Percentiles rank a stretch among this genome's conserved stretches.
Evolutionary conservation across 2,797 vertebrate genomes (phyloP).

Genomic region (Vespertilio murinus): DNA sequence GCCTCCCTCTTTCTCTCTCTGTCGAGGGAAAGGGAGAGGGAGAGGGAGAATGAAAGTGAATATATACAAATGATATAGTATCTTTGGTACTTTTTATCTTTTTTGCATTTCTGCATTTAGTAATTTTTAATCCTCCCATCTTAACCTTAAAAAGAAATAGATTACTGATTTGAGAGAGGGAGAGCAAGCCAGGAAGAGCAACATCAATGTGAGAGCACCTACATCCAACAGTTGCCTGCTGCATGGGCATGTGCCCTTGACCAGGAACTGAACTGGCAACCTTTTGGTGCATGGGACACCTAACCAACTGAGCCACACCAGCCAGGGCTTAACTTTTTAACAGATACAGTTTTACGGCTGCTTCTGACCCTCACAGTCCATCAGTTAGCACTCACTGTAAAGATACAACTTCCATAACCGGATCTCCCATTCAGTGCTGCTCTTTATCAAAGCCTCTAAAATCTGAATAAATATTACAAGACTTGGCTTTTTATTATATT

Average conservation of each 20-base stretch:
- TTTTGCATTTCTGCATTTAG: neutral
- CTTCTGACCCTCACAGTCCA: neutral
- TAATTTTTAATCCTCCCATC: neutral
- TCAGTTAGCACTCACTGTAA: neutral
- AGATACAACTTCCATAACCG: neutral
- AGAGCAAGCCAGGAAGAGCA: neutral
- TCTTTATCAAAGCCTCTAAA: neutral
- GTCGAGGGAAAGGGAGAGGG: too few relatives aligned
- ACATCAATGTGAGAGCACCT: neutral
- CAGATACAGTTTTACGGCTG: neutral
- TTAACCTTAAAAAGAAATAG: neutral
- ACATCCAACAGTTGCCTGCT: neutral
- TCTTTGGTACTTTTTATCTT: neutral
- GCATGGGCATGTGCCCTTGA: neutral
- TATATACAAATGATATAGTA: fast-evolving
- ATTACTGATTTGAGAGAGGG: too few relatives aligned
- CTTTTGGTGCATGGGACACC: neutral
- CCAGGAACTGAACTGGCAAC: neutral
- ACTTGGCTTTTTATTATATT: neutral
- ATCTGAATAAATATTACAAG: neutral
- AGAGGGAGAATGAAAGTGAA: neutral
- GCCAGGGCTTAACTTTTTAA: neutral
- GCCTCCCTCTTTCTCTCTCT: neutral
- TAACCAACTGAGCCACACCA: neutral
- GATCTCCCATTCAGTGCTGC: neutral